Conservation (phyloP, 1,140 invertebrate genomes). For the Coboldia fuscipes region DNA sequence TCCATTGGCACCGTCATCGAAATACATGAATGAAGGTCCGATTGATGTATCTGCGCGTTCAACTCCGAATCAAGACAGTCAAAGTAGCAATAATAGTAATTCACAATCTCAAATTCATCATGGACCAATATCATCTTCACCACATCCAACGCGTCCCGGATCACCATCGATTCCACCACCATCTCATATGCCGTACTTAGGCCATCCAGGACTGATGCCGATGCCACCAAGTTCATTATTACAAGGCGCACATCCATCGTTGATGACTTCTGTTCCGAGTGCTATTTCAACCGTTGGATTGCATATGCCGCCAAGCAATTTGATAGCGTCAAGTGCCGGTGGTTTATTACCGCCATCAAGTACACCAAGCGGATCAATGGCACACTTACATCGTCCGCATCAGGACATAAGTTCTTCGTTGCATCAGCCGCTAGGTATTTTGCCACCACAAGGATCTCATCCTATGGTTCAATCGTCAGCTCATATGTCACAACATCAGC, state of each 20-base stretch:
- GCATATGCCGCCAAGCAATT: neutral
- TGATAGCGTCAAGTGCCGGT: conserved; percentile 1
- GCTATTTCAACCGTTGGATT: neutral
- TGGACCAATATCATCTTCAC: conserved; percentile 12
- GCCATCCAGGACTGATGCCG: neutral
- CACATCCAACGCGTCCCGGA: conserved; percentile 8
- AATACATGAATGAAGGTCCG: conserved; percentile 12
- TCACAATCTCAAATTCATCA: conserved; percentile 18
- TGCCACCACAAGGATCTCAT: neutral
- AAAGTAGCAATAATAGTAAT: conserved; percentile 18
- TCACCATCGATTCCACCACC: conserved; percentile 8
- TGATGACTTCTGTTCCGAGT: neutral
- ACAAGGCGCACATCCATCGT: neutral
- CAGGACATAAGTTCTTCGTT: conserved; percentile 1
- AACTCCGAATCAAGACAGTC: conserved; percentile 20
- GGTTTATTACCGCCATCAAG: conserved; percentile 1
- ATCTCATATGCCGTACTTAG: neutral
- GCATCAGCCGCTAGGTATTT: neutral
- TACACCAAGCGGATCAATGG: neutral
- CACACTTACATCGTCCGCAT: conserved; percentile 1
- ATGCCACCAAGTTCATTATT: neutral
- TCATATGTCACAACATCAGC: conserved; percentile 19
- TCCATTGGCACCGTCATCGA: conserved; percentile 7
- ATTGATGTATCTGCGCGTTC: conserved; percentile 14
- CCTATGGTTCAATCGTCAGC: conserved; percentile 16